These are phyloP conservation scores for Drosophila paranaensis DNA, from an alignment of 2,888 invertebrate genomes.

Conservation along the genomic window DNA sequence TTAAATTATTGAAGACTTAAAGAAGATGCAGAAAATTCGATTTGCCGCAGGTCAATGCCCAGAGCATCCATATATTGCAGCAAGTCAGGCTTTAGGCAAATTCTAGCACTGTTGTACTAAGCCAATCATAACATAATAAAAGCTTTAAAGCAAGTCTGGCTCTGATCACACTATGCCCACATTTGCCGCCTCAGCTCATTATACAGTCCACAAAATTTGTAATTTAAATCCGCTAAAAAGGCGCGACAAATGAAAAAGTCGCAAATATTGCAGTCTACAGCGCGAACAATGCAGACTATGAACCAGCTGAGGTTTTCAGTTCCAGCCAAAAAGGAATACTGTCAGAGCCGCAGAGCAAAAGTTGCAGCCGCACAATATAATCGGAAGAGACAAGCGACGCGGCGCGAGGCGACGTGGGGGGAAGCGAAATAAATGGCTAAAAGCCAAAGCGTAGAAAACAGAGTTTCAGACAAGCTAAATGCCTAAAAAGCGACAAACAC, in stretches of 20 bases:
- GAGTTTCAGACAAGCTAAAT: conserved; percentile 29
- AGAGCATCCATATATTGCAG: too few relatives aligned
- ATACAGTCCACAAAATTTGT: neutral
- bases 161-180: neutral
- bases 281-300: conserved; percentile 13
- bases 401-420: neutral
- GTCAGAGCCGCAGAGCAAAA: conserved; percentile 49
- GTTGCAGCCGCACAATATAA: conserved; percentile 48
- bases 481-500: conserved; percentile 40
- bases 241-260: conserved; percentile 6
- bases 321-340: conserved; percentile 13
- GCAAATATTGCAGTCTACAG: conserved; percentile 25
- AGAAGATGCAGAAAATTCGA: too few relatives aligned
- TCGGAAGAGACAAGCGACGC: conserved; percentile 35
- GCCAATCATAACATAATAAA: too few relatives aligned
- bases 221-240: conserved; percentile 1
- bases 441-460: conserved; percentile 16
- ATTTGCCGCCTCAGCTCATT: neutral
- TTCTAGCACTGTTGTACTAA: too few relatives aligned
- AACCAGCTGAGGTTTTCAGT: conserved; percentile 15
- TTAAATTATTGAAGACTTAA: too few relatives aligned
- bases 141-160: too few relatives aligned
- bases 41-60: too few relatives aligned
- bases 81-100: too few relatives aligned
- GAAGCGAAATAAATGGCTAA: conserved; percentile 49